Conservation (phyloP, 2,888 invertebrate species). For the Dynastes tityus region DNA sequence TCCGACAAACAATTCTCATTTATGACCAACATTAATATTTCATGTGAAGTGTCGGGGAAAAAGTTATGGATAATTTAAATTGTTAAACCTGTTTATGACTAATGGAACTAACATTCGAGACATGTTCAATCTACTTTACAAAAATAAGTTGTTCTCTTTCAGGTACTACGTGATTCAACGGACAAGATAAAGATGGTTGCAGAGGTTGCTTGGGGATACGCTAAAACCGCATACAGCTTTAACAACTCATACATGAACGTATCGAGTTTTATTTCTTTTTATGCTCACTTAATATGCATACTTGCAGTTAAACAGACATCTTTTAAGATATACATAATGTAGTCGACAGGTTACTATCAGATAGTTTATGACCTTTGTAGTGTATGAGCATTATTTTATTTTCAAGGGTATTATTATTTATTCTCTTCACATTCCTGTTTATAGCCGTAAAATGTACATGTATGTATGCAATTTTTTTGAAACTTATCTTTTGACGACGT, state of each 20-base stretch:
- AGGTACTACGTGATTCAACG: constrained; percentile 31
- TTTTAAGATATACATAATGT: constrained; percentile 57
- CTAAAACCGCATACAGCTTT: constrained; percentile 52
- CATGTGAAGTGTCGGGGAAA: constrained; percentile 55
- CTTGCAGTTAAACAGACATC: constrained; percentile 56
- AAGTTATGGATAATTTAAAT: constrained; percentile 60
- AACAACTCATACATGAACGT: constrained; percentile 53
- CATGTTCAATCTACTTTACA: constrained; percentile 60
- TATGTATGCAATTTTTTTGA: constrained; percentile 25
- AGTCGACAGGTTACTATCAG: constrained; percentile 58
- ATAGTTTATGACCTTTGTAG: constrained; percentile 51
- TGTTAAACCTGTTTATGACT: constrained; percentile 62
- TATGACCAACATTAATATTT: constrained; percentile 57
- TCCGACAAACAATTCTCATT: constrained; percentile 56
- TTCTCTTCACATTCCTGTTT: constrained; percentile 30
- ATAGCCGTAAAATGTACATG: constrained; percentile 26
- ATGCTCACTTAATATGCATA: constrained; percentile 58
- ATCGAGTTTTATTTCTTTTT: constrained; percentile 53
- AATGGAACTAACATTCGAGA: constrained; percentile 59
- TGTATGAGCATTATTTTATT: constrained; percentile 45
- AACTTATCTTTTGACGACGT: constrained; percentile 24
- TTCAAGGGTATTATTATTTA: constrained; percentile 24
- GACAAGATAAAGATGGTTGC: constrained; percentile 41
- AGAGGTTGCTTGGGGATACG: constrained; percentile 47
- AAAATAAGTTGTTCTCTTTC: constrained; percentile 49